Percentiles rank a stretch among this genome's conserved stretches.
These are phyloP conservation scores for Orthosia gracilis DNA, from an alignment of 2,888 invertebrate species.

Conservation along the genomic window DNA sequence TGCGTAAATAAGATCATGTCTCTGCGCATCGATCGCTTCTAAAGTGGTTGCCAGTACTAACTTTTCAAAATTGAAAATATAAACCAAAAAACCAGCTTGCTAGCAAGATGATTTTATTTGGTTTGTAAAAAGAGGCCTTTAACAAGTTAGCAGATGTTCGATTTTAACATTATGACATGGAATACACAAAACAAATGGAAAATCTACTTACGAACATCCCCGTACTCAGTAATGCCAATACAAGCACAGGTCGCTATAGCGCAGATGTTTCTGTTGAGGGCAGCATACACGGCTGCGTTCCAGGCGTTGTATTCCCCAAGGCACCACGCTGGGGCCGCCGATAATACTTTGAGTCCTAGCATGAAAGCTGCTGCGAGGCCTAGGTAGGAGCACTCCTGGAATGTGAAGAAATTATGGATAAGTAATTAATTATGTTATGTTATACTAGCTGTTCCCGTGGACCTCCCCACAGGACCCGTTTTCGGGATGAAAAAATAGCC, in stretches of 20 bases:
- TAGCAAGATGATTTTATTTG: too few species aligned
- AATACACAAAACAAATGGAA: background rate
- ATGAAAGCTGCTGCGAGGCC: conserved; percentile 40
- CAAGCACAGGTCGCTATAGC: conserved; percentile 42
- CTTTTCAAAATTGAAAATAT: too few species aligned
- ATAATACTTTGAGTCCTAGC: conserved; percentile 44
- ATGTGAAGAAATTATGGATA: background rate
- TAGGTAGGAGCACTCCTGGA: conserved; percentile 57
- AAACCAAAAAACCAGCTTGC: too few species aligned
- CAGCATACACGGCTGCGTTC: conserved; percentile 50
- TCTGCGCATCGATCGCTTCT: too few species aligned
- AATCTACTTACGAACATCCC: conserved; percentile 51
- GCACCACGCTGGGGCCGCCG: conserved; percentile 58
- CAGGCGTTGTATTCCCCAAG: conserved; percentile 58
- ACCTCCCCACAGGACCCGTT: too few species aligned
- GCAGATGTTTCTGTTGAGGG: conserved; percentile 57
- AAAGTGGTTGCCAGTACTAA: too few species aligned
- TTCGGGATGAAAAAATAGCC: too few species aligned
- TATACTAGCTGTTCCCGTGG: too few species aligned
- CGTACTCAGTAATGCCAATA: conserved; percentile 48
- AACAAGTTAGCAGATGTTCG: background rate
- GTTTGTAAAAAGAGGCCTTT: conserved; percentile 2
- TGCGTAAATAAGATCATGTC: too few species aligned
- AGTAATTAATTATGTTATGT: background rate
- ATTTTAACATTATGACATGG: background rate